Conservation (phyloP, 2,797 vertebrate genomes). For the Meriones psammophilus region DNA sequence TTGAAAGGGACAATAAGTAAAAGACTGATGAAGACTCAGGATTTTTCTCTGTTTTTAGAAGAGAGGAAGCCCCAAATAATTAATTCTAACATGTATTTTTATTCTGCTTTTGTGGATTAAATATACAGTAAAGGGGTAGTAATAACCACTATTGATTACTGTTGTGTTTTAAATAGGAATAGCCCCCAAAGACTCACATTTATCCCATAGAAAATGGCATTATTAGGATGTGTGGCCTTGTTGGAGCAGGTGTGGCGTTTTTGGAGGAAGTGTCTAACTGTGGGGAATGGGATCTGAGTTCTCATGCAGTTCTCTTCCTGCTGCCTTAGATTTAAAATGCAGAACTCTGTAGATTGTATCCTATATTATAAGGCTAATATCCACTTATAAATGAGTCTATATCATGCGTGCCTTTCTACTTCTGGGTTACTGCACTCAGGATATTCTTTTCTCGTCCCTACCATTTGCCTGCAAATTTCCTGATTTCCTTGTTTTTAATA, state of each 20-base stretch:
- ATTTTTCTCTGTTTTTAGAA: not conserved
- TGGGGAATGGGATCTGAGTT: not conserved
- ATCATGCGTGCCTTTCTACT: too few relatives aligned
- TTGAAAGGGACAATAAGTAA: conserved; percentile 21
- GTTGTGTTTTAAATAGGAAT: not conserved
- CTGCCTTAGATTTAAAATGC: not conserved
- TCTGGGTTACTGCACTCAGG: too few relatives aligned
- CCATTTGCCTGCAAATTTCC: too few relatives aligned
- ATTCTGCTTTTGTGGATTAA: not conserved
- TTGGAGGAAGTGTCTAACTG: not conserved
- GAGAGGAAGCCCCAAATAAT: conserved; percentile 3
- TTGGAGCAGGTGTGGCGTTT: not conserved
- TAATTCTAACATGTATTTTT: not conserved
- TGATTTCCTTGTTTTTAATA: too few relatives aligned
- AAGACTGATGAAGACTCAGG: conserved; percentile 5
- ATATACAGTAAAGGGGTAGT: not conserved
- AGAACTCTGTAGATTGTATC: not conserved
- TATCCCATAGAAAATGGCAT: not conserved
- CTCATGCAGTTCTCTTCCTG: not conserved
- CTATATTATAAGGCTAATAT: too few relatives aligned
- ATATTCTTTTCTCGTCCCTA: too few relatives aligned
- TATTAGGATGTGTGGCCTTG: not conserved
- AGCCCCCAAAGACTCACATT: not conserved
- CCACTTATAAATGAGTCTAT: too few relatives aligned
- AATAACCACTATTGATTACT: not conserved